Base-by-base conservation (phyloP, 2,888 invertebrate genomes). In the Chymomyza caudatula region DNA sequence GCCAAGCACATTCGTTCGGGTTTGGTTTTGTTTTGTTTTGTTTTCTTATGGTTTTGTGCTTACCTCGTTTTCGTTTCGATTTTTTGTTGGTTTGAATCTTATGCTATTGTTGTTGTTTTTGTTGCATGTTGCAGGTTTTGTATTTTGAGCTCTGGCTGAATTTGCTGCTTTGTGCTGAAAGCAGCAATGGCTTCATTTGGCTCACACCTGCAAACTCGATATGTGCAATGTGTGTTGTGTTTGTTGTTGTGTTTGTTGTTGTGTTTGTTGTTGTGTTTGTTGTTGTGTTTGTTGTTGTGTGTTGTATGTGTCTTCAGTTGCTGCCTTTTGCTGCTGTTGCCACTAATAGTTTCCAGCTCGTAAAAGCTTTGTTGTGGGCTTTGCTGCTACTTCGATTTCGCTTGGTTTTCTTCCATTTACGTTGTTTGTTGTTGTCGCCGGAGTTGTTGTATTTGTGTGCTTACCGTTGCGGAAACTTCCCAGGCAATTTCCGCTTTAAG, bases 401-500 rank as follows among this genome's bases (percentile, higher is more conserved):
- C 61, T 71, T 68, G 54, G 44, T 37, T 37, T 37, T 13, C 57
- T 65, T 43, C 15, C 23, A 42, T 13, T 55, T 22, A 20, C 49
- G 52, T 19, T 53, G 54, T 55, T 60, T 56, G 60, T 17, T 65
- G 63, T 42, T 63, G 63, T 47, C 67, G 67, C 23, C 52, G 59
- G 17, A 64, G 67, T 3, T 61, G 63, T 15, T 56, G 53, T 13
- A 37, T 57, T 62, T 67, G 76, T 70, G 68, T 75, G 67, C 81
- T 69, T 65, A 67, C 66, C 71, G 70, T 70, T 66, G 83, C 84
- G 81, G 85, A 84, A 83, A 84, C 86, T 84, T 84, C 67, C 72
- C 83, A 84, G 86, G 85, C 83, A 85, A 84, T 84, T 84, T 84
- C 85, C 83, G 83, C 81, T 84, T 85, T 78, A 84, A 85, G 86